Evolutionary conservation across 2,113 vertebrate species (phyloP).

Genomic region (Pseudorasbora parva): DNA sequence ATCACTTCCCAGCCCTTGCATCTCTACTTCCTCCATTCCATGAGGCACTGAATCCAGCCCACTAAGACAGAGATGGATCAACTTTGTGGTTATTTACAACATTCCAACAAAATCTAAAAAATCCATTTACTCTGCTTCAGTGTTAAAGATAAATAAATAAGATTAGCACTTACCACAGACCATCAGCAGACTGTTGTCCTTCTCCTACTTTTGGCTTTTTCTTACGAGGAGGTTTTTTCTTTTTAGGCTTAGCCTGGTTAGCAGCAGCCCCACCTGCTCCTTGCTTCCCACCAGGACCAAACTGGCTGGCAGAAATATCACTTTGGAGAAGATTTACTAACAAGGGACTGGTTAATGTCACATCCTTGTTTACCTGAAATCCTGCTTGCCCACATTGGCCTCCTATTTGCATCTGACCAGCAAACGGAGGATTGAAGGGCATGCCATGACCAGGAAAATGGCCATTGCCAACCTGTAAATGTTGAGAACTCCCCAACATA

Average conservation of each 20-base stretch:
- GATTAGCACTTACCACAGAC: slow-evolving; percentile 82
- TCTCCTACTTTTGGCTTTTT: slow-evolving; percentile 87
- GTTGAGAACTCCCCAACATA: slow-evolving; percentile 86
- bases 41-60: slow-evolving; percentile 80
- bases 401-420: slow-evolving; percentile 85
- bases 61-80: slow-evolving; percentile 66
- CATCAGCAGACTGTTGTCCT: slow-evolving; percentile 85
- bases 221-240: slow-evolving; percentile 96
- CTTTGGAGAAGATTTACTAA: slow-evolving; percentile 97
- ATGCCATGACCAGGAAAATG: slow-evolving; percentile 92
- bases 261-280: slow-evolving; percentile 76
- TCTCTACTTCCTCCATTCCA: slow-evolving; percentile 88
- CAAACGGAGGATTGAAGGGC: slow-evolving; percentile 84
- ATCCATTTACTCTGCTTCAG: neutral
- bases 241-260: slow-evolving; percentile 91
- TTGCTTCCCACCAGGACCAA: slow-evolving; percentile 94
- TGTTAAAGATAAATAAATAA: neutral
- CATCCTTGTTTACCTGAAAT: slow-evolving; percentile 95
- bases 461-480: slow-evolving; percentile 93
- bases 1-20: slow-evolving; percentile 83
- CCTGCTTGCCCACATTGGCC: slow-evolving; percentile 85
- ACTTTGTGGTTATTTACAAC: neutral
- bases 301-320: slow-evolving; percentile 96
- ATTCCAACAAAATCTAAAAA: neutral
- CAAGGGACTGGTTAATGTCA: slow-evolving; percentile 93